Base-by-base conservation (phyloP, 2,888 invertebrate genomes). In the Choristoneura rosaceana region DNA sequence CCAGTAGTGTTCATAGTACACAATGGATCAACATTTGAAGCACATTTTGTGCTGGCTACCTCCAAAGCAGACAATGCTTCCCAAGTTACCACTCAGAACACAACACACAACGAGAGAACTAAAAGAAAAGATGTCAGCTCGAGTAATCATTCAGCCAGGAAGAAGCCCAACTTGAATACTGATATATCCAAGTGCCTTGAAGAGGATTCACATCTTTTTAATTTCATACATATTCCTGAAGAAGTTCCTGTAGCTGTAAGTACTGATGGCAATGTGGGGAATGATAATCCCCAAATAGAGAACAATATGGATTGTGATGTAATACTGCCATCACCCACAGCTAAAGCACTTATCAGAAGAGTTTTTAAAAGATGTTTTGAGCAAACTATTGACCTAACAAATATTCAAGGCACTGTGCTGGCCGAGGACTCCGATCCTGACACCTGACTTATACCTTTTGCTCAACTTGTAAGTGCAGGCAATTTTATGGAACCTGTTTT, bases 1-100 rank as follows among this genome's bases (percentile, higher is more conserved):
- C 98, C 98, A 5, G 95, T 97, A 4, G 95, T 97, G 47, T 96
- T 97, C 76, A 95, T 96, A 76, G 93, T 97, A n/a, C 96, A 96
- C 79, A 96, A 96, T 87, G 95, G 95, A 71, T 91, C 95, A 25
- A 95, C 96, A 62, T 97, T 97, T 88, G 97, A 98, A 90, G 96
- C 96, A 17, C 96, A 96, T 81, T 96, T 98, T 84, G 96, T 98
- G 0, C 94, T 98, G 79, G 97, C 98, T 8, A 98, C 97, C 0
- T 89, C 97, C 58, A 96, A 96, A 82, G 95, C 95, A 4, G 95
- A 95, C 70, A 90, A 85, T 84, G 86, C 90, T 64, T 87, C 89
- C 38, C 90, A 86, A 83, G 84, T 80, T 52, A 80, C 93, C 71
- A 89, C 91, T 79, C 91, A 90, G 78, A 87, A 93, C 69, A 94